Evolutionary conservation across 35 echinoderm and acorn worm species (phyloP), one percentile per base, ranked within the genome.

Genomic region (Stichopus chloronotus): DNA sequence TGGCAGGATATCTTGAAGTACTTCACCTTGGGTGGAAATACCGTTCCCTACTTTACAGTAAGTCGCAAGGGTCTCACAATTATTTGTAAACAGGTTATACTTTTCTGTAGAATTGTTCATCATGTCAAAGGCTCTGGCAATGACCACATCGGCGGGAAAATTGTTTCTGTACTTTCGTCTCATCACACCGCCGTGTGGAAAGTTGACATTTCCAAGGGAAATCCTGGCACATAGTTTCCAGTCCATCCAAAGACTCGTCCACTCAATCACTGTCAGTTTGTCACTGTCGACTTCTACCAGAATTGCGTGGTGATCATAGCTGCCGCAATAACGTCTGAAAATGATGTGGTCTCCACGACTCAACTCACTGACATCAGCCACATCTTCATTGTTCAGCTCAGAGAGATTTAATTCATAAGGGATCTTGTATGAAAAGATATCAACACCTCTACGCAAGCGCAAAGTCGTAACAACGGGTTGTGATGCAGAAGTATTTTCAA

Each of bases 291-390:
- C 61, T 56, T 17, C 14, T 58, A 88, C 10, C n/a, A 88, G 21
- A 5, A 88, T 88, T 8, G 86, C 61, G 24, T 88, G 57, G 20
- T 88, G 86, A 25, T 69, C 86, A 43, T 83, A 83, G 55, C 8
- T 52, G 7, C 2, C 2, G 6, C 12, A 24, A 43, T 43, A 43
- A 8, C 86, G 57, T 60, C 86, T 24, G 19, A 88, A 52, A 63
- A 88, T 52, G 58, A 88, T 88, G 86, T 88, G 86, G 57, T 88
- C 86, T 11, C 86, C 86, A 63, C 53, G 20, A 7, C 61, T 4
- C 22, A 88, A 69, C 20, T 88, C 11, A 12, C 22, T 69, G 12
- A 69, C 57, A 20, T 88, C 61, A 60, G 5, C 10, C 17, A 88
- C 61, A 4, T 0, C 0, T 65, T 88, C 58, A 65, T 69, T n/a